These are phyloP conservation scores for Falco columbarius DNA, from an alignment of 2,797 vertebrate species.

Conservation along the genomic window DNA sequence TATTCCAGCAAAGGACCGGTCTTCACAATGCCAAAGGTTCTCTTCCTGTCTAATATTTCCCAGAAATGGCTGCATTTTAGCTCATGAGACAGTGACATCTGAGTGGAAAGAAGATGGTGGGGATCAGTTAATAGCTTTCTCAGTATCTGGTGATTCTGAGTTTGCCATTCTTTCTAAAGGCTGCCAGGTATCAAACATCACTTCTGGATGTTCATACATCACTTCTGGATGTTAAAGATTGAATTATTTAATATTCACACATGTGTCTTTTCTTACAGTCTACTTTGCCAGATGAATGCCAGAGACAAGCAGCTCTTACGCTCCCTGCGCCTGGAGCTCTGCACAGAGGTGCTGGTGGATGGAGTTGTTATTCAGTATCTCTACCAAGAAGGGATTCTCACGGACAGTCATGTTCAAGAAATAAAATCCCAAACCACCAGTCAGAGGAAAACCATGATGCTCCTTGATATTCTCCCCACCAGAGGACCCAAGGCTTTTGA, in stretches of 20 bases:
- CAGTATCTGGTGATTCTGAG: not conserved
- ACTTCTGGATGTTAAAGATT: not conserved
- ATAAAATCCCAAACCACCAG: slow-evolving; percentile 84
- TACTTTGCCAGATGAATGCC: slow-evolving; percentile 82
- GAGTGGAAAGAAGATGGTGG: not conserved
- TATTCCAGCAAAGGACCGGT: not conserved
- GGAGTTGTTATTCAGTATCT: slow-evolving; percentile 88
- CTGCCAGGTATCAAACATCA: not conserved
- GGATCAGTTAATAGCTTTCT: not conserved
- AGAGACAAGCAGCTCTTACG: slow-evolving; percentile 85
- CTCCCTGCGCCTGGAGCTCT: slow-evolving; percentile 81
- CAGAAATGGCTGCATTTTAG: not conserved
- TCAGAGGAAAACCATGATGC: slow-evolving; percentile 79
- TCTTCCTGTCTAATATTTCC: not conserved
- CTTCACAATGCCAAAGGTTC: not conserved
- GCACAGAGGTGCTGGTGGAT: slow-evolving; percentile 85
- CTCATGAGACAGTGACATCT: not conserved
- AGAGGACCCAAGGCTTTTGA: slow-evolving; percentile 89
- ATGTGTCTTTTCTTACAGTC: not conserved
- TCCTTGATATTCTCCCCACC: slow-evolving; percentile 87
- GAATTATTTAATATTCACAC: not conserved
- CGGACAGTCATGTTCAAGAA: slow-evolving; percentile 83
- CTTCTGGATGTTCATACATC: not conserved
- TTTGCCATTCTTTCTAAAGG: not conserved
- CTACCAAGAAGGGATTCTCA: slow-evolving; percentile 89